Evolutionary conservation across 2,113 vertebrate species (phyloP), one percentile per base, ranked within the genome.

Genomic region (Lepus timidus): DNA sequence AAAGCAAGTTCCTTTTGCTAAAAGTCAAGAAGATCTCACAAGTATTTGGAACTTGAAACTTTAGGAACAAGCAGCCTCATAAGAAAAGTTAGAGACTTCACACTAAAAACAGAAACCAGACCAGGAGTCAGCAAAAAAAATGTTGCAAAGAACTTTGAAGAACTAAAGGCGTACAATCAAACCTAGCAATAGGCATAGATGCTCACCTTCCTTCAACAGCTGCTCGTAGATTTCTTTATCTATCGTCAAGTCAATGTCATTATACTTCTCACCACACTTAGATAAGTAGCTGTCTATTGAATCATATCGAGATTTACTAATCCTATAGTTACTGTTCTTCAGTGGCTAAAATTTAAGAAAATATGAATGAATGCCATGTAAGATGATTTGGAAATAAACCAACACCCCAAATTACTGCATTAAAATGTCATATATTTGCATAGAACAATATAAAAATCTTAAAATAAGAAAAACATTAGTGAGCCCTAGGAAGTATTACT

Each of bases 261-360:
- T 99, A 98, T 99, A 99, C 97, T 99, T 99, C 97, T 99, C 99
- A 27, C 99, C 99, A 85, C 99, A 99, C 96, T 98, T 98, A 62
- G 99, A 99, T 62, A 99, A 98, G 98, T 99, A 99, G 98, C 99
- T 99, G 98, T 99, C 99, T 96, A 99, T 99, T 23, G 99, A 99
- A 97, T 99, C 99, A 51, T 99, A 99, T 96, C 99, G 99, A 31
- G 99, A 99, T 98, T 99, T 99, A 98, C 99, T 99, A 97, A 99
- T 99, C 98, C 99, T 98, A 98, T 99, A 99, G 95, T 98, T 99
- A 98, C 98, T 98, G 98, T 99, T 99, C 98, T 99, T 99, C 98
- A 99, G 97, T 22, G 99, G 99, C 99, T 99, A 98, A 97, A 97
- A 96, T 89, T 96, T 83, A 98, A 97, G 97, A 97, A 97, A 95